Conservation (phyloP, 2,113 vertebrate species). For the Antennarius striatus region DNA sequence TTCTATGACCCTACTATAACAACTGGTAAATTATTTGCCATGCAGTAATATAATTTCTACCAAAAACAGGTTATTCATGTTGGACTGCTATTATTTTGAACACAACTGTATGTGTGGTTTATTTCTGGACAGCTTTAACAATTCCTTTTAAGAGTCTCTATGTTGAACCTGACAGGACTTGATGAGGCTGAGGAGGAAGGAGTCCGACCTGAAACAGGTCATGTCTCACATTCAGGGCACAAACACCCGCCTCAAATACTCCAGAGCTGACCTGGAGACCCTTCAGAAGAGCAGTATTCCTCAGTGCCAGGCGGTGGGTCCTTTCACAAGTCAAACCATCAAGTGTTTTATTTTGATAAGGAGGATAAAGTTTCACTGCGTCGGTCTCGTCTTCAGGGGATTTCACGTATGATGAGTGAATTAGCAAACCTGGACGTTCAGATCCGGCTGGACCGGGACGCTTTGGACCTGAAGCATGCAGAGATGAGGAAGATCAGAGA, state of each 20-base stretch:
- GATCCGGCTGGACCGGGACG: conserved; percentile 80
- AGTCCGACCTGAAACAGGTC: conserved; percentile 87
- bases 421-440: conserved; percentile 84
- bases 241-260: conserved; percentile 90
- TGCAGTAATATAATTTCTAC: too few species aligned
- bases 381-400: conserved; percentile 80
- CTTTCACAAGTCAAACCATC: too few species aligned
- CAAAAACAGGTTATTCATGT: too few species aligned
- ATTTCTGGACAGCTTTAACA: too few species aligned
- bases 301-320: conserved; percentile 70
- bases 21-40: too few species aligned
- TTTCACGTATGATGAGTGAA: conserved; percentile 89
- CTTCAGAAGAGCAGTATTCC: conserved; percentile 84
- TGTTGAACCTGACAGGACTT: conserved; percentile 76
- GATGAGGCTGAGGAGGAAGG: conserved; percentile 85
- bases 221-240: conserved; percentile 81
- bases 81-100: too few species aligned
- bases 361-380: not conserved
- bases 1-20: too few species aligned
- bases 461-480: conserved; percentile 71
- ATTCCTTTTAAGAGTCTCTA: not conserved
- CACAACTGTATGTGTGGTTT: too few species aligned
- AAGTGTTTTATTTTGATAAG: too few species aligned
- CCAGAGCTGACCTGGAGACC: conserved; percentile 84
- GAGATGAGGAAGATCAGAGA: conserved; percentile 77